Percentiles rank a stretch among this genome's conserved stretches.
phyloP scores from a whole-genome alignment of 53 echinoderm and acorn worm species.

The Luidia sarsii region DNA sequence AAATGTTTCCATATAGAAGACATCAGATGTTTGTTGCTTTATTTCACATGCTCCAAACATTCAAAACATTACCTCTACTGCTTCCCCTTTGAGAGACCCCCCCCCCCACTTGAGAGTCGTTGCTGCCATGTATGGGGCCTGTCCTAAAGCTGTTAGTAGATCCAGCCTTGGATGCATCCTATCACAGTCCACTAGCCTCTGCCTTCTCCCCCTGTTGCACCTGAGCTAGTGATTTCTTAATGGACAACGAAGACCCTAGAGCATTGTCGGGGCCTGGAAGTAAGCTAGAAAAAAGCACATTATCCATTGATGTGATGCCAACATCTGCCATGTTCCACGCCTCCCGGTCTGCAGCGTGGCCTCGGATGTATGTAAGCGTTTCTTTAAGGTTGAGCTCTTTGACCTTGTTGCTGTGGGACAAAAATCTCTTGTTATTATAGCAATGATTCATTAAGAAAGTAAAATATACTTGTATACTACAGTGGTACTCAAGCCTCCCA shows the following conservation, averaged over 20 bases:
- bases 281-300: constrained; percentile 37
- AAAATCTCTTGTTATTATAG: too few relatives aligned
- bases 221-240: constrained; percentile 65
- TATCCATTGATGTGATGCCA: constrained; percentile 78
- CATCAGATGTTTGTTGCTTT: too few relatives aligned
- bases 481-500: too few relatives aligned
- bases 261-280: constrained; percentile 39
- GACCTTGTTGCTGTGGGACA: constrained; percentile 71
- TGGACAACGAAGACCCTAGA: constrained; percentile 43
- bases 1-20: too few relatives aligned
- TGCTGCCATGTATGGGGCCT: not conserved
- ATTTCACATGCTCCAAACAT: not conserved
- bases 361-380: constrained; percentile 72
- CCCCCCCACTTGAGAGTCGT: too few relatives aligned
- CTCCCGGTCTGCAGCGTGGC: constrained; percentile 77
- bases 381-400: constrained; percentile 87
- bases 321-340: constrained; percentile 98
- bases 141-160: not conserved
- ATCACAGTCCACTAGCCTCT: not conserved
- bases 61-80: not conserved
- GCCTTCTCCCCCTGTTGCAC: constrained; percentile 15
- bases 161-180: constrained; percentile 3
- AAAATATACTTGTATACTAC: too few relatives aligned
- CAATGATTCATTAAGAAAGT: too few relatives aligned
- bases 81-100: too few relatives aligned